Conservation (phyloP, 2,113 vertebrate genomes). For the Bos taurus region DNA sequence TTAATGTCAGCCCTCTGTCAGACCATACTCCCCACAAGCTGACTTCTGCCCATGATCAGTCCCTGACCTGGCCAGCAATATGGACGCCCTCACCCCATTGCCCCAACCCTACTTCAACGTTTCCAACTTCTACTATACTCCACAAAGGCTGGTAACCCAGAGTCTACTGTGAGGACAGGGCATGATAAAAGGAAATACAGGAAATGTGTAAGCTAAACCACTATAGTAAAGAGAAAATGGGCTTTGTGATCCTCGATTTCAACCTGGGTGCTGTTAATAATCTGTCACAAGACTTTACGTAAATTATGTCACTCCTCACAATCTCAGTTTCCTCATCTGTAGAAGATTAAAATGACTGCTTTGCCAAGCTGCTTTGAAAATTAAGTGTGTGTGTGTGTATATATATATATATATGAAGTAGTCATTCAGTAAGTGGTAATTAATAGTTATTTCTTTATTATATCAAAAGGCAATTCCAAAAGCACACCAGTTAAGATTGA, state of each 20-base stretch:
- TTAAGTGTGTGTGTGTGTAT: neutral
- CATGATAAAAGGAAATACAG: neutral
- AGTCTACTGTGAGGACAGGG: neutral
- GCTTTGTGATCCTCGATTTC: neutral
- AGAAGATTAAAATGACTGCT: neutral
- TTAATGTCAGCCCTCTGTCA: neutral
- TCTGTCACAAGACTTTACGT: neutral
- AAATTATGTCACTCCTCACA: neutral
- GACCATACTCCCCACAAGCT: neutral
- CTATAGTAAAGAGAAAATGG: neutral
- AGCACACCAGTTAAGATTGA: neutral
- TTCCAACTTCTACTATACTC: neutral
- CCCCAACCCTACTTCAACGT: neutral
- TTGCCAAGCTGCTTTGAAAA: neutral
- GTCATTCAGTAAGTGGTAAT: neutral
- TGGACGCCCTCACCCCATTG: neutral
- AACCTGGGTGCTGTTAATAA: neutral
- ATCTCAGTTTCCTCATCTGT: neutral
- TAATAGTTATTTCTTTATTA: neutral
- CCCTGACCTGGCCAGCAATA: neutral
- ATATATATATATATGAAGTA: neutral
- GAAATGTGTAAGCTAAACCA: neutral
- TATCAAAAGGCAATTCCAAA: neutral
- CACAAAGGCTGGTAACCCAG: neutral
- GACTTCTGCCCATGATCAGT: neutral